Conservation (phyloP, 2,797 vertebrate genomes). For the Paratrypauchen microcephalus region DNA sequence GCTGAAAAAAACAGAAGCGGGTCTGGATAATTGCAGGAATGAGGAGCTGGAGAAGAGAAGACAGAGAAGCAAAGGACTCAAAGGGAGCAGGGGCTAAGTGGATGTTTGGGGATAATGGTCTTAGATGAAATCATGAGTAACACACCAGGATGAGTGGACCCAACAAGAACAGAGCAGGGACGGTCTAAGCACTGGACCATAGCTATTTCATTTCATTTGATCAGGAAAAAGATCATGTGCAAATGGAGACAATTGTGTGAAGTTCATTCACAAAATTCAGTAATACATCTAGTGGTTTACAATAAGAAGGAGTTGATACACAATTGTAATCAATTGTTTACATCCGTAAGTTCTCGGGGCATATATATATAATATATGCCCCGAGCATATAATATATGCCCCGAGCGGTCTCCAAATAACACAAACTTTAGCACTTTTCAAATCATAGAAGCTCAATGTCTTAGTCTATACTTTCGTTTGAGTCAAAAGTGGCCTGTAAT, state of each 20-base stretch:
- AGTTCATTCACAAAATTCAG: not conserved
- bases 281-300: not conserved
- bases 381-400: no score
- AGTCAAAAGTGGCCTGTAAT: no score
- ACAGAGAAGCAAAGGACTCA: constrained; percentile 25
- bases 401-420: no score
- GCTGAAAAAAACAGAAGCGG: constrained; percentile 34
- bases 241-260: not conserved
- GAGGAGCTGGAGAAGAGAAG: constrained; percentile 29
- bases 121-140: constrained; percentile 25
- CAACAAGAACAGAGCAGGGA: constrained; percentile 10
- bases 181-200: constrained; percentile 16
- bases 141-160: constrained; percentile 11
- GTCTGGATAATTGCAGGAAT: constrained; percentile 36
- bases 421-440: no score
- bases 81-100: constrained; percentile 34
- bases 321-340: no score
- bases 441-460: no score
- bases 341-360: no score
- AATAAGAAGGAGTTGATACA: not conserved
- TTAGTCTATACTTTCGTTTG: no score
- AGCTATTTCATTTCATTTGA: constrained; percentile 12
- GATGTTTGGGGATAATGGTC: constrained; percentile 51
- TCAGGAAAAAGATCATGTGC: constrained; percentile 10
- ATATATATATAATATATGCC: no score